Evolutionary conservation across 2,797 vertebrate species (phyloP).

Genomic region (Trachops cirrhosus): DNA sequence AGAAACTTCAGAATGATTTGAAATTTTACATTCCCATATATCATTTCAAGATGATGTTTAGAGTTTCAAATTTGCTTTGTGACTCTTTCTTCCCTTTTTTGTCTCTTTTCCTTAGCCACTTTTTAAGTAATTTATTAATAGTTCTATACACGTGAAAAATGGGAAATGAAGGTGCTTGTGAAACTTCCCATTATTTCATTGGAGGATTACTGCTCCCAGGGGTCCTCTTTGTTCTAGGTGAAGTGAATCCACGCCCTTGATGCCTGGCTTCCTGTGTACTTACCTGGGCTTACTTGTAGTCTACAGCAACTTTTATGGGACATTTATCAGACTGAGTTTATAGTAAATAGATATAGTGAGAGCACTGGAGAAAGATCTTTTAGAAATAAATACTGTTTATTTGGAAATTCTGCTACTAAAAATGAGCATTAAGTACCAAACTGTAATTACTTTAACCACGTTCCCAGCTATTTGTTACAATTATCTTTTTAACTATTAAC

Average conservation of each 20-base stretch:
- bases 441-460: neutral
- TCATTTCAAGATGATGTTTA: neutral
- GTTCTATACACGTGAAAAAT: neutral
- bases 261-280: neutral
- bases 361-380: neutral
- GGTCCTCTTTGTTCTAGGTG: neutral
- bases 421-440: neutral
- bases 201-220: neutral
- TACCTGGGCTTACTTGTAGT: neutral
- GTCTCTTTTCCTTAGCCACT: neutral
- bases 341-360: neutral
- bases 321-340: neutral
- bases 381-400: neutral
- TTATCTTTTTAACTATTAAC: neutral
- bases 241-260: neutral
- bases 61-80: neutral
- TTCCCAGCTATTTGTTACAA: neutral
- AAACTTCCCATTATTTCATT: neutral
- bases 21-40: neutral
- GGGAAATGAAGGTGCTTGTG: neutral
- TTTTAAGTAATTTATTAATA: neutral
- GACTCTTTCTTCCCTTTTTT: neutral
- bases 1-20: neutral
- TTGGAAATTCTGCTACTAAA: neutral
- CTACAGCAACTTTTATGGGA: neutral